A percentile compares a stretch with the other conserved stretches of the same genome.
These are phyloP conservation scores for Melanotaenia maccullochi DNA, from an alignment of 2,797 vertebrate species.

Conservation along the genomic window DNA sequence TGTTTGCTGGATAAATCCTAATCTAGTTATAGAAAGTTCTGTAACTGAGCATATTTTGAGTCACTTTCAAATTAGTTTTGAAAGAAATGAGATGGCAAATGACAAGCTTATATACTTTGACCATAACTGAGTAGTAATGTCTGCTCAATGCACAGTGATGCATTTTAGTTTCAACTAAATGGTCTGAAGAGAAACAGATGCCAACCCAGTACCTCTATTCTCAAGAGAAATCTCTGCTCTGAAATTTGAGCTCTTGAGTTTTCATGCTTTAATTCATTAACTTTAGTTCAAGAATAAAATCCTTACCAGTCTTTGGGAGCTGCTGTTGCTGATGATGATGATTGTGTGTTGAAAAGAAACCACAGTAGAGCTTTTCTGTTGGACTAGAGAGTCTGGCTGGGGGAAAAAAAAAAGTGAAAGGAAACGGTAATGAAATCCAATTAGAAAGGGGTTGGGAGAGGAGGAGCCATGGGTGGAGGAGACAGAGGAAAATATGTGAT, in stretches of 20 bases:
- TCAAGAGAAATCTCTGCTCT: not conserved
- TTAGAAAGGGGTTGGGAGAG: constrained; percentile 67
- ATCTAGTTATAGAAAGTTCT: not conserved
- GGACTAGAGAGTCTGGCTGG: constrained; percentile 56
- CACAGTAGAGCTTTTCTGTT: constrained; percentile 47
- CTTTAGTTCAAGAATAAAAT: constrained; percentile 5
- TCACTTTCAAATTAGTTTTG: not conserved
- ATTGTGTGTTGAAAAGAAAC: constrained; percentile 32
- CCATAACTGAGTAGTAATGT: not conserved
- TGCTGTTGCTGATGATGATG: constrained; percentile 13
- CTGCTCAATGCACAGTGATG: not conserved
- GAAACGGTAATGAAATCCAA: constrained; percentile 78
- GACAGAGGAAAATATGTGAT: constrained; percentile 64
- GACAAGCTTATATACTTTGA: not conserved
- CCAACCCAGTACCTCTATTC: not conserved
- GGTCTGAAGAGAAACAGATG: not conserved
- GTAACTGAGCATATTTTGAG: not conserved
- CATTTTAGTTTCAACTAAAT: not conserved
- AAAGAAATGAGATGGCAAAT: not conserved
- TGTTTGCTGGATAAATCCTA: not conserved
- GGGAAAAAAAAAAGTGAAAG: constrained; percentile 66
- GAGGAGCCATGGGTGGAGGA: constrained; percentile 54
- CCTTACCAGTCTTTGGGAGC: constrained; percentile 54
- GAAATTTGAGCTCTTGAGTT: not conserved
- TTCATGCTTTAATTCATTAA: not conserved